Base-by-base conservation (phyloP, 1,140 invertebrate species). In the Pygmarrhopalites habei region DNA sequence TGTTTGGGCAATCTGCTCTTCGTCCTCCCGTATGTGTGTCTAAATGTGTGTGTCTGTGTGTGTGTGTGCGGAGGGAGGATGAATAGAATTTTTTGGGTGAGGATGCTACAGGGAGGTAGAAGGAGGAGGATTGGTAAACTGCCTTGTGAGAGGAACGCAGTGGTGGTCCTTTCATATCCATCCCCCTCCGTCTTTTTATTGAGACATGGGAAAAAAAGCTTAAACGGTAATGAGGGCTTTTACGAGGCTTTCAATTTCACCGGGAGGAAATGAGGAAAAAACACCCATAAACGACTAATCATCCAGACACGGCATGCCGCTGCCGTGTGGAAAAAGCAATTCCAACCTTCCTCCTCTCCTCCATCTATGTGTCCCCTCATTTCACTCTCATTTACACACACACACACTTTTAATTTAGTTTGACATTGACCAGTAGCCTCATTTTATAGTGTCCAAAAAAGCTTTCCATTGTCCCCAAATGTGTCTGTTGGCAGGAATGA, bases 231-330 rank as follows among this genome's bases (percentile, higher is more conserved):
- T 23, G 46, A 49, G 46, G 7, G n/a, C 46, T 49, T 49, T 49
- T 49, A 49, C 19, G 46, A 49, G 46, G 46, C 46, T 23, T 15
- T 49, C 46, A 49, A 19, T 49, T 12, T 49, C 46, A 19, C 46
- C 46, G n/a, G 7, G 10, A 14, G 46, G 46, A 49, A 49, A 49
- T 49, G 46, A 49, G 14, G 7, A 49, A 49, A 19, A 21, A 12
- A 49, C n/a, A n/a, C n/a, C 14, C 23, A 49, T 49, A 49, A 49
- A 49, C 46, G 46, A 21, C 12, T 49, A 12, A 49, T 49, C 23
- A 49, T 23, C n/a, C n/a, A n/a, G n/a, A n/a, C n/a, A n/a, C n/a
- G n/a, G n/a, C n/a, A n/a, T n/a, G n/a, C n/a, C n/a, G n/a, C n/a
- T n/a, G n/a, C n/a, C n/a, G n/a, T n/a, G n/a, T n/a, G n/a, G n/a